Base-by-base conservation (phyloP, 2,888 invertebrate genomes). In the Leucophenga montana region DNA sequence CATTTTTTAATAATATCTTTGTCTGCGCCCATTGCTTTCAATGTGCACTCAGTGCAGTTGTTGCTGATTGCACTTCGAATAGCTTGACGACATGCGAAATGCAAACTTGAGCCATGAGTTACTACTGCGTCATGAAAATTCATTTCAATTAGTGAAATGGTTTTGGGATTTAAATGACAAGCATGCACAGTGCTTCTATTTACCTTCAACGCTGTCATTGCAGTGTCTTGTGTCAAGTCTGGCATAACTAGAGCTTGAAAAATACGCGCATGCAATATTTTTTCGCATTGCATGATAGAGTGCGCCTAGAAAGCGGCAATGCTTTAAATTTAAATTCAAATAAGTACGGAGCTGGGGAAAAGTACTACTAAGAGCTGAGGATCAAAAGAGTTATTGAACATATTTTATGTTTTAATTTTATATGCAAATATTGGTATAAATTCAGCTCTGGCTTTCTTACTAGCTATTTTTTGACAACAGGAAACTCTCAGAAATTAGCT, bases 81-180 rank as follows among this genome's bases (percentile, higher is more conserved):
- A 14, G 22, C 20, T 57, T 57, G 27, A 39, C 8, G 39, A 11
- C 11, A 11, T 8, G 39, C 33, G 3, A 18, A 56, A 59, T 59
- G 59, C 33, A n/a, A 33, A 13, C 31, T n/a, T 20, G 13, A 5
- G 59, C 18, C 16, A 11, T 20, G 13, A 57, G 13, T 39, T 61
- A 11, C 61, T 59, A n/a, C 3, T 14, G 13, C 50, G 50, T 27
- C 76, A 81, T 82, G 82, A 78, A 82, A 85, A 82, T 85, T 85
- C 84, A 85, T 85, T 85, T 85, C 85, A 85, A 85, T 85, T 85
- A 85, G 85, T 84, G 80, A 80, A 77, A 85, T 85, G 84, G 85
- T 84, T 82, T 81, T 81, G 79, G 78, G 83, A 79, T 83, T 83
- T 83, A 75, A 83, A 81, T 78, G 75, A 77, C 79, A 74, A 56